These are phyloP conservation scores for Drosophila flavopinicola DNA, from an alignment of 2,888 invertebrate species.

Conservation along the genomic window DNA sequence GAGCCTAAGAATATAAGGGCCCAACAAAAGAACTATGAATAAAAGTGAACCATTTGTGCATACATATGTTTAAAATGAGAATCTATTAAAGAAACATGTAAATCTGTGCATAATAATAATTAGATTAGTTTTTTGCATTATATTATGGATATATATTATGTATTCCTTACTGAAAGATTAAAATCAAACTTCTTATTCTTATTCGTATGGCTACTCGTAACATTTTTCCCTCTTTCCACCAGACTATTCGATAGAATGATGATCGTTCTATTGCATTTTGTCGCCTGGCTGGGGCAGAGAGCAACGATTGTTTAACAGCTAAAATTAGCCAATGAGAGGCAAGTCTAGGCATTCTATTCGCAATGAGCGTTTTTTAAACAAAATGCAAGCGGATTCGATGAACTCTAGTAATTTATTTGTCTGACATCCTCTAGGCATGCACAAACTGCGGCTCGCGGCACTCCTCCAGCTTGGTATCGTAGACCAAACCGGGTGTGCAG, in stretches of 20 bases:
- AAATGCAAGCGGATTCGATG: slow-evolving; percentile 51
- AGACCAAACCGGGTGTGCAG: slow-evolving; percentile 82
- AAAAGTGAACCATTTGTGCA: not conserved
- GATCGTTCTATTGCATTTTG: slow-evolving; percentile 20
- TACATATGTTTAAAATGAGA: not conserved
- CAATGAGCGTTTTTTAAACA: slow-evolving; percentile 19
- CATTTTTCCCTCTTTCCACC: not conserved
- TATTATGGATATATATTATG: no score
- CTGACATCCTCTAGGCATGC: slow-evolving; percentile 25
- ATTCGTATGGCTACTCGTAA: no score
- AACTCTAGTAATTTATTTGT: slow-evolving; percentile 53
- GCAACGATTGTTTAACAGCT: slow-evolving; percentile 31
- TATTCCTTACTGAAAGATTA: no score
- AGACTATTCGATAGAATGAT: not conserved
- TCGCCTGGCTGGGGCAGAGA: slow-evolving; percentile 45
- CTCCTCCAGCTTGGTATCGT: slow-evolving; percentile 66
- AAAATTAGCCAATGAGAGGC: slow-evolving; percentile 50
- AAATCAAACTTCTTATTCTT: no score
- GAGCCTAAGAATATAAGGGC: slow-evolving; percentile 54
- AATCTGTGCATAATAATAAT: no score
- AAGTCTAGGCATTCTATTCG: slow-evolving; percentile 17
- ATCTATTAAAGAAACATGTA: not conserved
- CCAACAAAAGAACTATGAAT: not conserved
- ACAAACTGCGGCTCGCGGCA: slow-evolving; percentile 75
- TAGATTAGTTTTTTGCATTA: no score